Percentiles rank a stretch among this genome's conserved stretches.
phyloP scores from a whole-genome alignment of 2,888 invertebrate species.

The Lepas anatifera region DNA sequence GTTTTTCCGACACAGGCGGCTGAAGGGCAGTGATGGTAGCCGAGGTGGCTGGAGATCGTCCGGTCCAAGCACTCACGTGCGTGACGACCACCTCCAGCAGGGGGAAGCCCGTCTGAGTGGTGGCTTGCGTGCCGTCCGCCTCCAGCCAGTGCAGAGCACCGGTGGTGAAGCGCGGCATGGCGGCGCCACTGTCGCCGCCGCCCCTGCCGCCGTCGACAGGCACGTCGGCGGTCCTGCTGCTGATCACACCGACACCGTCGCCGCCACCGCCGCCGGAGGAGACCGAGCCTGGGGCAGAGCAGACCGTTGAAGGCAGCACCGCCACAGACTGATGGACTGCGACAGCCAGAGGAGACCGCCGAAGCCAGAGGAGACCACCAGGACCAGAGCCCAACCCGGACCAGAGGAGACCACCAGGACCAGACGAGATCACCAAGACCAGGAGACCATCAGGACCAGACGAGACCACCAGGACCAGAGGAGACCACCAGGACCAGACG shows the following conservation, averaged over 20 bases:
- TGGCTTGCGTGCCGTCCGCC: neutral
- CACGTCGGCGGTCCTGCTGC: neutral
- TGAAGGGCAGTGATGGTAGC: too few species aligned
- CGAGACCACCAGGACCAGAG: too few species aligned
- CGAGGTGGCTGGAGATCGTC: too few species aligned
- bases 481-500: too few species aligned
- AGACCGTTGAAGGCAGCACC: neutral
- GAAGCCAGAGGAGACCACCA: neutral
- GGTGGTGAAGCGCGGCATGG: neutral
- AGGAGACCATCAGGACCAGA: too few species aligned
- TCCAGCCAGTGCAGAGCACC: neutral
- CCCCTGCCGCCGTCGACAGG: neutral
- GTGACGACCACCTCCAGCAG: constrained; percentile 4
- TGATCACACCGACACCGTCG: neutral
- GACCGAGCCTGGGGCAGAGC: neutral
- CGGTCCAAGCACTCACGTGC: neutral
- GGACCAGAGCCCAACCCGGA: too few species aligned
- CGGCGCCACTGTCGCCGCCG: neutral
- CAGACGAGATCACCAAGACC: too few species aligned
- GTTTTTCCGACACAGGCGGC: too few species aligned
- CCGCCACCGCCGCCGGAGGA: neutral
- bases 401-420: too few species aligned
- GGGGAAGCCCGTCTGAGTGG: neutral
- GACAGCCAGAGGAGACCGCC: too few species aligned
- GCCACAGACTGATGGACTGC: too few species aligned